Evolutionary conservation across 2,797 vertebrate genomes (phyloP), one percentile per base, ranked within the genome.

Genomic region (Benthosema pterotum): DNA sequence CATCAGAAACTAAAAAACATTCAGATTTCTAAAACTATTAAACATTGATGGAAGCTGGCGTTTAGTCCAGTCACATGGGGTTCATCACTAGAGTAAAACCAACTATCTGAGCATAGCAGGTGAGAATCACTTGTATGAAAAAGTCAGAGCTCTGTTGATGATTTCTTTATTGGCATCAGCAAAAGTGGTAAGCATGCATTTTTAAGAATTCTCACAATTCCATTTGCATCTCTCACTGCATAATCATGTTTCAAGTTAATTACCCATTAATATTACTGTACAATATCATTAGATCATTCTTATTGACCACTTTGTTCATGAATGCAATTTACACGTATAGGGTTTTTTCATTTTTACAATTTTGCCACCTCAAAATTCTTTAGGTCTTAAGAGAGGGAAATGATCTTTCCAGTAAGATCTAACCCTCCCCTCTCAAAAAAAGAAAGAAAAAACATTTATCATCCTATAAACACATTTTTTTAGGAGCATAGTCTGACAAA

Each of bases 121-220:
- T 38, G 32, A 38, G 32, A 38, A 38, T 38, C 18, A 43, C 15
- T 52, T 42, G 45, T 51, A 28, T 47, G 13, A 54, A 5, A 47
- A 14, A 17, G 25, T 11, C 17, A 43, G 42, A 54, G 28, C 67
- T 80, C 58, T 78, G 65, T 87, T 77, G 63, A 83, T 83, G 52
- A 83, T 85, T 79, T 87, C 68, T 94, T 94, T 93, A 93, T 91
- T 94, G 84, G 88, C 91, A 91, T 93, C 87, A 91, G 92, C 91
- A 92, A 89, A 90, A 81, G 86, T 88, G 84, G 77, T 84, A 90
- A 87, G 84, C 92, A 93, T 94, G 93, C 93, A 81, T 67, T 86
- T 87, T 65, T 57, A 74, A 73, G 60, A 71, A 66, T 82, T 83
- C 71, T 69, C 51, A 55, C 74, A 79, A 79, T 38, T 79, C 80